Base-by-base conservation (phyloP, 2,888 invertebrate genomes). In the Rhagophthalmus giganteus region DNA sequence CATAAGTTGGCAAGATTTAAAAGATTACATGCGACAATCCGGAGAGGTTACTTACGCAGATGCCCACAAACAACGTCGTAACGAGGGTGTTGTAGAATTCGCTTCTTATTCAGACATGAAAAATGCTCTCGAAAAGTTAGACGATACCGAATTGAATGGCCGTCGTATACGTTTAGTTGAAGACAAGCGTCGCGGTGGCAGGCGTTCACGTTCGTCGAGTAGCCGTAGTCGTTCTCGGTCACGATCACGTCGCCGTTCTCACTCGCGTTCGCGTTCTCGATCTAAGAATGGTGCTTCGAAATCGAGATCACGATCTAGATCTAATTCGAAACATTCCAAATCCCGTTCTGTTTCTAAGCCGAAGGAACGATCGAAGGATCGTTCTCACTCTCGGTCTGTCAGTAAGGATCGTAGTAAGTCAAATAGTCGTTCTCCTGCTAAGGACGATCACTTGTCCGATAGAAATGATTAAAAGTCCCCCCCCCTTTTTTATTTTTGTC, bases 1-100 rank as follows among this genome's bases (percentile, higher is more conserved):
- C 69, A 94, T 97, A 72, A 96, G 96, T 80, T 99, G 98, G 98
- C 98, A 98, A 96, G 97, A 98, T 78, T 82, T 98, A 77, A 98
- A 98, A 82, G 98, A 98, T 81, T 94, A 93, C 78, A 97, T 98
- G 96, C 87, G 98, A 66, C 93, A 94, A 77, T 94, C 95, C 64
- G 97, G 97, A 57, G 98, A 98, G 81, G 97, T 98, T 8, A 97
- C 96, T 16, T 98, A 95, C 75, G 97, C 98, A 65, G 98, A 86
- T 77, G 98, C 97, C 8, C 97, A 98, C 73, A 96, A 95, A 72
- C 90, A 92, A 69, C 87, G 90, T 58, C 84, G 90, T 61, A 96
- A 96, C 78, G 93, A 93, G 79, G 93, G 93, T 37, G 91, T 97
- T 67, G 96, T 98, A 8, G 98, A 98, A 74, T 98, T 98, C 77